Base-by-base conservation (phyloP, 2,797 vertebrate genomes). In the Chiroxiphia lanceolata region DNA sequence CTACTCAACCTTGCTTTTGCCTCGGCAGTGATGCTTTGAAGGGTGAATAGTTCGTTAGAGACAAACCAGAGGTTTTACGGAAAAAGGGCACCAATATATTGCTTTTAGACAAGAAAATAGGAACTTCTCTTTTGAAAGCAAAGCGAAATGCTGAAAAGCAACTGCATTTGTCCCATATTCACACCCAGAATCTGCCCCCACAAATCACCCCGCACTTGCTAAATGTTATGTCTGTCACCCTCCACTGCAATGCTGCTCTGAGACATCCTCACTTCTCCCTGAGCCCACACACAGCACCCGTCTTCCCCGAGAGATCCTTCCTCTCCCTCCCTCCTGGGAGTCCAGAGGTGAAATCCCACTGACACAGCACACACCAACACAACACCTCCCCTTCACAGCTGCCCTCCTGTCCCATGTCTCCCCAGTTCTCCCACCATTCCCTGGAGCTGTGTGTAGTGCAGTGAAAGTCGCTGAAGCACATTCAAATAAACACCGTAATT, bases 221-320 rank as follows among this genome's bases (percentile, higher is more conserved):
- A 5, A 74, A 15, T 1, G 0, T 9, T 25, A 23, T 36, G 84
- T 59, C 60, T 92, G 79, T 27, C 75, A 63, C 67, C 11, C 22
- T 40, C 2, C 44, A 15, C 61, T 4, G 18, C 57, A 16, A 34
- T 0, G 1, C 54, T 50, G 27, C 81, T 50, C 69, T 6, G 27
- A 23, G 68, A 56, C 2, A 0, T 7, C 54, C 67, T 31, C 0
- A 0, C 64, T 38, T 20, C 40, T 40, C 36, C 45, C 26, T 29
- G 12, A 77, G 74, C 40, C 23, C 71, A 23, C 72, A 3, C 53
- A 26, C 21, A n/a, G 65, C 63, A 4, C 25, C 10, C 1, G 1
- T 48, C 48, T 33, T 56, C 63, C 33, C 21, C 0, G 0, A 23
- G 65, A 36, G 11, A 60, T 3, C 44, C 10, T 75, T 69, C 69